Percentiles rank a stretch among this genome's conserved stretches.
Conservation (phyloP, 2,797 vertebrate species). For the Cetoscarus ocellatus region DNA sequence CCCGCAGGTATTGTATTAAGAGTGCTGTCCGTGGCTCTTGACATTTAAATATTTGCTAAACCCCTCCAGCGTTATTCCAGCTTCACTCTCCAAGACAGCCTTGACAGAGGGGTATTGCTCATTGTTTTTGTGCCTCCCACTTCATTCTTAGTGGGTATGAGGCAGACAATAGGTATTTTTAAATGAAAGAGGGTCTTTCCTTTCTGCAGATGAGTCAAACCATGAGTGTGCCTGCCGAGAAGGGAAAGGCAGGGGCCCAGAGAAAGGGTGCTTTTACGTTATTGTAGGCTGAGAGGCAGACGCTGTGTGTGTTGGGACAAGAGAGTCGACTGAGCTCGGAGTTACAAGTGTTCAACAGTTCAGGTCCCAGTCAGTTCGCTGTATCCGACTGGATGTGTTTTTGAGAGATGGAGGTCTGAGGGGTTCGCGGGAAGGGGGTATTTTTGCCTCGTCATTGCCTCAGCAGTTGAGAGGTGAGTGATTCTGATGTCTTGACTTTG, state of each 20-base stretch:
- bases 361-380: constrained; percentile 48
- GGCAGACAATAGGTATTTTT: constrained; percentile 74
- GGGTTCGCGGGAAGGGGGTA: constrained; percentile 32
- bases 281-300: constrained; percentile 54
- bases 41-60: constrained; percentile 37
- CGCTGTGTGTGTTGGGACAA: constrained; percentile 53
- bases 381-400: constrained; percentile 28
- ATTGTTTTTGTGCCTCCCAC: constrained; percentile 52
- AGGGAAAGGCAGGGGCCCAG: constrained; percentile 73
- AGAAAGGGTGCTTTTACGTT: constrained; percentile 74
- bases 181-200: constrained; percentile 71
- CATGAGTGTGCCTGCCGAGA: constrained; percentile 79
- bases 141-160: constrained; percentile 54
- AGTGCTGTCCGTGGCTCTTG: constrained; percentile 21
- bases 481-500: constrained; percentile 40
- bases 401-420: constrained; percentile 13
- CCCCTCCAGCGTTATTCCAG: constrained; percentile 1
- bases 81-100: constrained; percentile 5
- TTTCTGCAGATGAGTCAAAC: constrained; percentile 72
- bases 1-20: constrained; percentile 29
- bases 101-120: constrained; percentile 51
- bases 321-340: constrained; percentile 44
- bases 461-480: constrained; percentile 23
- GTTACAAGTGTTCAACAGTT: constrained; percentile 47
- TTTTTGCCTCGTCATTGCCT: constrained; percentile 53